These are phyloP conservation scores for Clunio marinus DNA, from an alignment of 2,888 invertebrate species.

Conservation along the genomic window DNA sequence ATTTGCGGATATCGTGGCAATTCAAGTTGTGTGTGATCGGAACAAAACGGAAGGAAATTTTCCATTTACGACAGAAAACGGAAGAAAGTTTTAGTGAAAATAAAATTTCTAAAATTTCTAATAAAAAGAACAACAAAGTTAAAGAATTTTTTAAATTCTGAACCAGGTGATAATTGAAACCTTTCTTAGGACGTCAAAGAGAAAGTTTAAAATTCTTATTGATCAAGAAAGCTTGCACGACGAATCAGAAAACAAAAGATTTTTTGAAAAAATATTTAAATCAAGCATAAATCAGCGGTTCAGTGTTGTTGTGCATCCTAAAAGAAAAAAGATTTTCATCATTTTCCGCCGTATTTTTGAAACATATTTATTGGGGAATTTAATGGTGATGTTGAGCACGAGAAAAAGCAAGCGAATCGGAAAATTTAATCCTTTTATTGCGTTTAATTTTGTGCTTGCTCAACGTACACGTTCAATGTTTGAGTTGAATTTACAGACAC, in stretches of 20 bases:
- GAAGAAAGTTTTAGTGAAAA: conserved; percentile 5
- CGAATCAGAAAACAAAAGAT: no score
- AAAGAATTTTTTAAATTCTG: no score
- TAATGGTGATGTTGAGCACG: conserved; percentile 19
- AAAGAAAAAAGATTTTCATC: conserved; percentile 20
- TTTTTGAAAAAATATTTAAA: neutral
- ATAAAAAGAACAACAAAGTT: no score
- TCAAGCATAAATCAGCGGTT: conserved; percentile 24
- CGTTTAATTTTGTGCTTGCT: neutral
- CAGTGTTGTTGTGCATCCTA: conserved; percentile 16
- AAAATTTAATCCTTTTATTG: conserved; percentile 36
- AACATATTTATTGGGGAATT: conserved; percentile 1
- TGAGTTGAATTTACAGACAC: no score
- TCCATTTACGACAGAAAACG: neutral
- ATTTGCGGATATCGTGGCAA: conserved; percentile 38
- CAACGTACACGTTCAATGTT: neutral
- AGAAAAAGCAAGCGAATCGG: conserved; percentile 33
- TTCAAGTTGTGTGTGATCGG: conserved; percentile 35
- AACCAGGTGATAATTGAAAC: no score
- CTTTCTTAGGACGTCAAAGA: no score
- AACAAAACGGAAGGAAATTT: neutral
- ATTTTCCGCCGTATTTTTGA: conserved; percentile 4
- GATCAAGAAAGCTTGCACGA: no score
- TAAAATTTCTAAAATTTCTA: no score
- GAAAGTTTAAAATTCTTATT: no score